Conservation (phyloP, 92 coral and sea anemone species). For the Epizoanthus scotinus region DNA sequence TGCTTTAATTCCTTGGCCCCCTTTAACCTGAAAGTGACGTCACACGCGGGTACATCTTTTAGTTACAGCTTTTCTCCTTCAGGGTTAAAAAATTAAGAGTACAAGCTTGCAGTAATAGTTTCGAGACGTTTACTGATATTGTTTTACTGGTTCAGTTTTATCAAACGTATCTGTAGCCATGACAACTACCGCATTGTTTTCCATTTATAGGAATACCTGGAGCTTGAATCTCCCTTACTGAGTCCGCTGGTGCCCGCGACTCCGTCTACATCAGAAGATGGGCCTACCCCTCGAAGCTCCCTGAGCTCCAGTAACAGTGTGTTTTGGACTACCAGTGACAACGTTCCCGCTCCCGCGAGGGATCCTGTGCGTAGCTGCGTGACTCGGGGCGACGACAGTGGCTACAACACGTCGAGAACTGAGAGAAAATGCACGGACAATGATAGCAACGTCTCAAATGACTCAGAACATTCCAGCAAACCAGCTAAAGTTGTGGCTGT, state of each 20-base stretch:
- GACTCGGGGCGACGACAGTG: constrained; percentile 24
- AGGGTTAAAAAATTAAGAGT: too few relatives aligned
- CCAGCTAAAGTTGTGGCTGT: constrained; percentile 29
- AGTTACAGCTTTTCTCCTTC: not conserved
- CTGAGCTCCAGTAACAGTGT: constrained; percentile 67
- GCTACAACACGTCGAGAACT: constrained; percentile 26
- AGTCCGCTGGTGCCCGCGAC: constrained; percentile 65
- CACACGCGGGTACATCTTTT: too few relatives aligned
- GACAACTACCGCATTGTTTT: not conserved
- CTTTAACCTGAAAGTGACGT: too few relatives aligned
- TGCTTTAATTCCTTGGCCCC: too few relatives aligned
- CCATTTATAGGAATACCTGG: constrained; percentile 72
- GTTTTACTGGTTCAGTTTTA: not conserved
- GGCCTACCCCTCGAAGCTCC: constrained; percentile 77
- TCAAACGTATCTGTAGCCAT: not conserved
- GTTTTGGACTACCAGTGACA: constrained; percentile 43
- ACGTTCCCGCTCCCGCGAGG: not conserved
- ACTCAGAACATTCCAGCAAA: constrained; percentile 37
- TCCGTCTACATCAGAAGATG: constrained; percentile 74
- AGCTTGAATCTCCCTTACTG: constrained; percentile 53
- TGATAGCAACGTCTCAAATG: constrained; percentile 24
- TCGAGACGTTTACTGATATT: too few relatives aligned
- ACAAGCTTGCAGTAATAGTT: too few relatives aligned
- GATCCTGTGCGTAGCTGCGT: constrained; percentile 8
- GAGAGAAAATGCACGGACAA: not conserved